phyloP scores from a whole-genome alignment of 1,140 invertebrate genomes.

The Drosophila prosaltans region DNA sequence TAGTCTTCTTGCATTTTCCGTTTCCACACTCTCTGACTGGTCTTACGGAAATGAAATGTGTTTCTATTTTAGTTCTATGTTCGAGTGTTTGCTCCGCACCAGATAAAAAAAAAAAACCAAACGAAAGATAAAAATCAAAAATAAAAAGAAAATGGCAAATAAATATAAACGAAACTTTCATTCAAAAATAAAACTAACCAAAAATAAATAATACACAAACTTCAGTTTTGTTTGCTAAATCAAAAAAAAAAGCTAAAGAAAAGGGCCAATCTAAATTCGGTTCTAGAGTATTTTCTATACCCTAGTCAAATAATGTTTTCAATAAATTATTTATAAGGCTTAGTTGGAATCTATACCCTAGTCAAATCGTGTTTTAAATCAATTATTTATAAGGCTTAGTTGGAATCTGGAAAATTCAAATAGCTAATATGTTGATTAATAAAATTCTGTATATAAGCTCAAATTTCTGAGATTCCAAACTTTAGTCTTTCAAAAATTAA shows the following conservation, averaged over 20 bases:
- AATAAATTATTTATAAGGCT: too few species aligned
- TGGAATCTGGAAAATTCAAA: too few species aligned
- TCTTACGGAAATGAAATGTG: constrained; percentile 80
- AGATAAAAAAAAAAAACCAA: constrained; percentile 25
- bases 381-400: too few species aligned
- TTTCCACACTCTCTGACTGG: constrained; percentile 56
- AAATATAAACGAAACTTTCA: background rate
- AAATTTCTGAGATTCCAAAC: too few species aligned
- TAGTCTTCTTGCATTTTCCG: constrained; percentile 52
- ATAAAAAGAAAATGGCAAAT: constrained; percentile 6
- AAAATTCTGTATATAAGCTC: too few species aligned
- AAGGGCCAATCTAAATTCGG: background rate
- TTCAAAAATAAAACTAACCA: constrained; percentile 23
- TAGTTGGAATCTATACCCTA: background rate
- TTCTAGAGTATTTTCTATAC: background rate
- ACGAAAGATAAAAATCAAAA: constrained; percentile 6
- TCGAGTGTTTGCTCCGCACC: constrained; percentile 62
- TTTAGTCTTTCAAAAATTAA: too few species aligned
- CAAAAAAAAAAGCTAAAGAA: constrained; percentile 37
- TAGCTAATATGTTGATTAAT: too few species aligned
- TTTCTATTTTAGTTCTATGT: constrained; percentile 76
- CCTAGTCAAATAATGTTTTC: background rate
- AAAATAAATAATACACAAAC: constrained; percentile 40
- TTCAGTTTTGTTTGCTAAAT: constrained; percentile 74
- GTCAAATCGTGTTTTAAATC: too few species aligned